phyloP scores from a whole-genome alignment of 2,113 vertebrate genomes.

The Pipra filicauda region DNA sequence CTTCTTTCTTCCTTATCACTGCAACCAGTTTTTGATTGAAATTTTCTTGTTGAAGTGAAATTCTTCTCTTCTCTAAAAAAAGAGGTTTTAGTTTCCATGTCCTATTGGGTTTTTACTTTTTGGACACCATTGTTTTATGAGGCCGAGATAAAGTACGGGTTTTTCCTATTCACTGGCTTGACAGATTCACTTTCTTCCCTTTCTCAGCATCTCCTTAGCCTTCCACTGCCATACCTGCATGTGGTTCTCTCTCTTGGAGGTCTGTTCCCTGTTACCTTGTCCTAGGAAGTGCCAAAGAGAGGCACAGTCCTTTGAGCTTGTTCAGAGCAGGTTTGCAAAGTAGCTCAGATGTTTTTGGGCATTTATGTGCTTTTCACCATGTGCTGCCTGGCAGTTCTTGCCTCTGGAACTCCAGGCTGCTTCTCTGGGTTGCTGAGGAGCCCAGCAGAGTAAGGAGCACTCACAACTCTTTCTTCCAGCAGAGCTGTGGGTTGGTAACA shows the following conservation, averaged over 20 bases:
- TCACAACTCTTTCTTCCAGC: neutral
- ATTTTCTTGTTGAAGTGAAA: neutral
- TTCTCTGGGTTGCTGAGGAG: fast-evolving
- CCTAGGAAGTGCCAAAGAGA: neutral
- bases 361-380: neutral
- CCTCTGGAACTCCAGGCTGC: neutral
- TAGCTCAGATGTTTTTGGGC: neutral
- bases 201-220: neutral
- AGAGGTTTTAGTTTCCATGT: neutral
- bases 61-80: neutral
- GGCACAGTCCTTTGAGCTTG: neutral
- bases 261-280: neutral
- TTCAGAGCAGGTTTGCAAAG: neutral
- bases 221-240: neutral
- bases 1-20: neutral
- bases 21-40: neutral
- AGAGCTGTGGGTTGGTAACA: neutral
- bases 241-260: neutral
- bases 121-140: neutral
- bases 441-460: neutral
- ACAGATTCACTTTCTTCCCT: neutral
- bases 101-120: neutral
- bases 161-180: neutral
- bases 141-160: fast-evolving
- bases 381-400: neutral